Evolutionary conservation across 2,888 invertebrate genomes (phyloP), one percentile per base, ranked within the genome.

Genomic region (Coelogynopora nodosa): DNA sequence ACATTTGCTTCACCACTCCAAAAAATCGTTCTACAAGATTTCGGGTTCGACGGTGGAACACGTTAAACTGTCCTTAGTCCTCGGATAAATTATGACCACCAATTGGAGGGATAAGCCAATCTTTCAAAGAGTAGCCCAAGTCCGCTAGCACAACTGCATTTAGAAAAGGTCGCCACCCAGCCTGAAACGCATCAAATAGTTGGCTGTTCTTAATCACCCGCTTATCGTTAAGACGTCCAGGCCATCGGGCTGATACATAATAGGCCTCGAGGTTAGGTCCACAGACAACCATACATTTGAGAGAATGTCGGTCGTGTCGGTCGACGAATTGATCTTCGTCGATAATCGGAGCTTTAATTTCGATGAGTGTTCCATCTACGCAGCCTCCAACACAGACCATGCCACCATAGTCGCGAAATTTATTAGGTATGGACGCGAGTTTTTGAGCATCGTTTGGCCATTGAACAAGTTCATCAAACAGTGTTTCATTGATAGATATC

Each of bases 291-390:
- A 83, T 83, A 29, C 84, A 83, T 10, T 83, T 83, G 18, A 84
- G 29, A 31, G 84, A 29, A 67, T 31, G 84, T 23, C 67, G 18
- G n/a, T 67, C 84, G 84, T 84, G 84, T 29, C 84, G 18, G 49
- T 84, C 84, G 23, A 84, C 84, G 84, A 31, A 84, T n/a, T 84
- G 18, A n/a, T 84, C 84, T 84, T 84, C 84, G 67, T 31, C 49
- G 23, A n/a, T 27, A 31, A 18, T 67, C 18, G 84, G 84, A 31
- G 84, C 30, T 84, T 67, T 31, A 27, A 29, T 84, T 67, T 31
- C n/a, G 10, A 84, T 84, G n/a, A 31, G 27, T n/a, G 84, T 84
- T 18, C 84, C 84, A 27, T 84, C 84, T 31, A 29, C 31, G 31
- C 84, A 84, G n/a, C 84, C 84, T 67, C 30, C 0, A 31, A 84